Evolutionary conservation across 37 sponge, comb jelly and placozoan species (phyloP).

Genomic region (Oscarella lobularis): DNA sequence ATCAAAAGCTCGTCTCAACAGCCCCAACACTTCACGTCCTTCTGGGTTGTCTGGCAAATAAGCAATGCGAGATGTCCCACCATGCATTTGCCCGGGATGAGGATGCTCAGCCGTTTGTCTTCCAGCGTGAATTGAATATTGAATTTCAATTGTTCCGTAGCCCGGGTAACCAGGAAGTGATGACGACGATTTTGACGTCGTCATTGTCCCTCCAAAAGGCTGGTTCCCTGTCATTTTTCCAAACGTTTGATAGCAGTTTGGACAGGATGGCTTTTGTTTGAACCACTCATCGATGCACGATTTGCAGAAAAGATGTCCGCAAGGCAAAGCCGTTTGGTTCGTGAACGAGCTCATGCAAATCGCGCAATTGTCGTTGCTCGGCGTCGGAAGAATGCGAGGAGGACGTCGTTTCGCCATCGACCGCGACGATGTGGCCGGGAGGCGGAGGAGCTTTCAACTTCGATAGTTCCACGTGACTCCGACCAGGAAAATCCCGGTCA

Average conservation of each 20-base stretch:
- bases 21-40: slow-evolving; percentile 48
- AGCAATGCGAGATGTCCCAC: background rate
- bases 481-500: too few species aligned
- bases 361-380: too few species aligned
- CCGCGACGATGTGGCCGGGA: too few species aligned
- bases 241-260: background rate
- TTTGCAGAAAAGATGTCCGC: too few species aligned
- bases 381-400: too few species aligned
- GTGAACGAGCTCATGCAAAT: too few species aligned
- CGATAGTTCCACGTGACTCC: too few species aligned
- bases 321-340: too few species aligned
- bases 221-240: background rate
- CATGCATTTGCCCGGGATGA: background rate
- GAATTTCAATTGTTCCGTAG: background rate
- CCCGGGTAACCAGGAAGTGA: background rate
- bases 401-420: too few species aligned
- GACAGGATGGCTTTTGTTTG: too few species aligned
- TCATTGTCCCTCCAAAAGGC: background rate
- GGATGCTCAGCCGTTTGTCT: background rate
- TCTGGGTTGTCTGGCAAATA: slow-evolving; percentile 1
- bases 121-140: background rate
- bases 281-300: too few species aligned
- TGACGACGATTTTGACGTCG: background rate
- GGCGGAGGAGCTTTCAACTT: too few species aligned
- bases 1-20: slow-evolving; percentile 62